phyloP scores from a whole-genome alignment of 2,888 invertebrate species.

The Polymixis flavicincta region DNA sequence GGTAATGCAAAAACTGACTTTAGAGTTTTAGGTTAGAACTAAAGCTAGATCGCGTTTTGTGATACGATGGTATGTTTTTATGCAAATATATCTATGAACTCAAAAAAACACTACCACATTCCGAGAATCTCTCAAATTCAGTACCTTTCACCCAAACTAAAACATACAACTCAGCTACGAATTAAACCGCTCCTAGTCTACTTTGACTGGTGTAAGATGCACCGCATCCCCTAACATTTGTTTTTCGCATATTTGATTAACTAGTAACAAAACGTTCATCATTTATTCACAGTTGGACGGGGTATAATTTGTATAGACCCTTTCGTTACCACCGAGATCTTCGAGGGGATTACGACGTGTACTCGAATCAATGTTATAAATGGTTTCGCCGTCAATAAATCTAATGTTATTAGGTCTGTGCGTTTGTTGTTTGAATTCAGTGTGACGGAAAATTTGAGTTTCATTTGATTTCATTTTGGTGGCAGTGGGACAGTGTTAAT shows the following conservation, averaged over 20 bases:
- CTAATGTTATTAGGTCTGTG: slow-evolving; percentile 51
- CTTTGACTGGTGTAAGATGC: slow-evolving; percentile 45
- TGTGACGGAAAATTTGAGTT: slow-evolving; percentile 25
- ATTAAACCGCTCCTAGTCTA: slow-evolving; percentile 19
- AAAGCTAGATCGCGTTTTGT: too few species aligned
- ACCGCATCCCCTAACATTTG: slow-evolving; percentile 60
- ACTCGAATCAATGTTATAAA: slow-evolving; percentile 64
- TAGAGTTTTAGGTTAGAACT: too few species aligned
- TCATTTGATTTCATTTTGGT: slow-evolving; percentile 27
- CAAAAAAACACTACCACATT: slow-evolving; percentile 2
- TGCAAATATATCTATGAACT: too few species aligned
- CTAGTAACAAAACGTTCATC: slow-evolving; percentile 66
- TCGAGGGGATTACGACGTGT: slow-evolving; percentile 52
- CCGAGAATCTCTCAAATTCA: slow-evolving; percentile 5
- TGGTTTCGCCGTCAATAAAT: slow-evolving; percentile 54
- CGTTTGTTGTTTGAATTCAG: slow-evolving; percentile 45
- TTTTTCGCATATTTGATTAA: slow-evolving; percentile 68
- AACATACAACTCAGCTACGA: slow-evolving; percentile 15
- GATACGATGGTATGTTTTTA: too few species aligned
- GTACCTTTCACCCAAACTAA: neutral
- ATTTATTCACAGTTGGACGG: slow-evolving; percentile 68
- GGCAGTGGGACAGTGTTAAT: slow-evolving; percentile 10
- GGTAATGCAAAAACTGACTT: too few species aligned
- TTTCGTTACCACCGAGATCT: slow-evolving; percentile 61
- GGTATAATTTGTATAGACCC: slow-evolving; percentile 70